Conservation (phyloP, 2,113 vertebrate genomes). For the Lagenorhynchus albirostris region DNA sequence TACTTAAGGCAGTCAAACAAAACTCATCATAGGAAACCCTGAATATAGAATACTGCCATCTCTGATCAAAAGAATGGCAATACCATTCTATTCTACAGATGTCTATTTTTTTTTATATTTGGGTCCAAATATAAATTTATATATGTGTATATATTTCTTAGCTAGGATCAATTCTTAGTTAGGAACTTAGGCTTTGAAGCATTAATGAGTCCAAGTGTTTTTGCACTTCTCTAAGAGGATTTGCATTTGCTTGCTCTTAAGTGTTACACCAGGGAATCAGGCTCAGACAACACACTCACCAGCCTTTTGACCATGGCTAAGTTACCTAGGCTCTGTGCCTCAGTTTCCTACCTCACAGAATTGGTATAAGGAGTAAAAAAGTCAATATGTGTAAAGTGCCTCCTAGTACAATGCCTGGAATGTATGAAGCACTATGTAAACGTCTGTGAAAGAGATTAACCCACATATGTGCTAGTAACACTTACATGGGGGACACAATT, state of each 20-base stretch:
- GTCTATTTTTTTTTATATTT: background rate
- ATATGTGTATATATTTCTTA: background rate
- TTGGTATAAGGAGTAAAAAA: background rate
- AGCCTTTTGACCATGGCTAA: background rate
- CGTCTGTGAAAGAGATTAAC: background rate
- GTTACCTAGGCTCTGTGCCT: background rate
- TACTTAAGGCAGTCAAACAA: background rate
- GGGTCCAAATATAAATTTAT: background rate
- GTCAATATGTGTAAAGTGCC: background rate
- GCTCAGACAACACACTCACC: background rate
- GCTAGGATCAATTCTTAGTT: background rate
- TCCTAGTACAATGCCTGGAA: background rate
- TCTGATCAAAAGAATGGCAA: background rate
- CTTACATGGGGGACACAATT: background rate
- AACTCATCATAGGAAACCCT: background rate
- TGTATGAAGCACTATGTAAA: background rate
- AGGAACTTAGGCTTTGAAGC: background rate
- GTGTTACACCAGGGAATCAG: background rate
- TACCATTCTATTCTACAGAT: background rate
- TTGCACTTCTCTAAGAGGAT: background rate
- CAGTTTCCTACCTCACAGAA: background rate
- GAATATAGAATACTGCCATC: background rate
- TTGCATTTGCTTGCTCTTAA: background rate
- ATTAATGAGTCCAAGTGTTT: background rate
- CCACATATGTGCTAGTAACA: background rate